Percentiles rank a stretch among this genome's conserved stretches.
Evolutionary conservation across 2,888 invertebrate species (phyloP).

Genomic region (Agrotis clavis): DNA sequence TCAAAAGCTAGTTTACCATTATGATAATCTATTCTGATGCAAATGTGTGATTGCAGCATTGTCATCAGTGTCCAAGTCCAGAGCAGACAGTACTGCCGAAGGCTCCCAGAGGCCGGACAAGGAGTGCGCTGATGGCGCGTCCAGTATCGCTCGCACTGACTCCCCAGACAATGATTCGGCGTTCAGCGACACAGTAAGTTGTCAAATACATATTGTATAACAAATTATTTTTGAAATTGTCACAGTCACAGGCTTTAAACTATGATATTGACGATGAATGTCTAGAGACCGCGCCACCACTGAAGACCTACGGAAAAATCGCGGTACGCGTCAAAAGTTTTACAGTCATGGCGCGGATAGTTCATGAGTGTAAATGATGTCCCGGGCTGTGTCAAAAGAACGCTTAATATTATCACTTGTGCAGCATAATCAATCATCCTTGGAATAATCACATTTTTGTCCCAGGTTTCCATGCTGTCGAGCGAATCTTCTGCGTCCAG

Average conservation of each 20-base stretch:
- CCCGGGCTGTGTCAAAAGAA: neutral
- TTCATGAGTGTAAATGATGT: neutral
- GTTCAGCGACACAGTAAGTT: slow-evolving; percentile 98
- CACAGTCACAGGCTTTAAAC: no score
- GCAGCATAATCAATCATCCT: neutral
- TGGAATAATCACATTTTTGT: neutral
- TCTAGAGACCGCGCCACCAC: no score
- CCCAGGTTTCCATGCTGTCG: slow-evolving; percentile 95
- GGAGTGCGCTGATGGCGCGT: slow-evolving; percentile 81
- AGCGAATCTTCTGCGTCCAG: slow-evolving; percentile 98
- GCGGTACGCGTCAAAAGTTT: no score
- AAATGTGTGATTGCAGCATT: slow-evolving; percentile 67
- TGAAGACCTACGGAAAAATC: no score
- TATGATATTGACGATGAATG: no score
- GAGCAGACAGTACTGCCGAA: slow-evolving; percentile 70
- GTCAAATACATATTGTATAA: neutral
- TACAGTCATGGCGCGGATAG: neutral
- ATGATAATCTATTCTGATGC: neutral
- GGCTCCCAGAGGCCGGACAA: slow-evolving; percentile 79
- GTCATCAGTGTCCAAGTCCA: slow-evolving; percentile 76
- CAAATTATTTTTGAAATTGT: no score
- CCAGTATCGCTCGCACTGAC: slow-evolving; percentile 93
- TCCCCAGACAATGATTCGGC: slow-evolving; percentile 99
- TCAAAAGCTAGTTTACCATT: neutral
- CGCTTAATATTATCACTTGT: neutral